Evolutionary conservation across 2,113 vertebrate species (phyloP), one percentile per base, ranked within the genome.

Genomic region (Engraulis encrasicolus): DNA sequence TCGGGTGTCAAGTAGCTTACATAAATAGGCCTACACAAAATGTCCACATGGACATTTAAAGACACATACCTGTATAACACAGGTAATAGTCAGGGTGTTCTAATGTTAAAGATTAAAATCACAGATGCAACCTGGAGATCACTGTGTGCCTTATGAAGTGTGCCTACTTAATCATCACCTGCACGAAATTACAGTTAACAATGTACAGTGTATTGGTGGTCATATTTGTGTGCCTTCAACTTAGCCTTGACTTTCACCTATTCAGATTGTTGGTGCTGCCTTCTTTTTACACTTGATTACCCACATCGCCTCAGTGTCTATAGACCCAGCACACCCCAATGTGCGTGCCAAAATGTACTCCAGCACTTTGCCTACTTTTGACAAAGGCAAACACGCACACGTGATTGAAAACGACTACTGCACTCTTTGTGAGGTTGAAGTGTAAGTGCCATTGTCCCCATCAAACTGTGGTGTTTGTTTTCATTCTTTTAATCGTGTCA

Each of bases 361-460:
- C 20, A 87, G 79, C 48, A 90, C 93, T 0, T 27, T 93, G 94
- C 91, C 93, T 0, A 23, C 84, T 23, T 96, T 96, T 6, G 88
- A 96, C 88, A 89, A 92, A 82, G 90, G 86, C 36, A 95, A 95
- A 84, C 94, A 95, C 4, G 50, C 83, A 0, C 92, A 93, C 0
- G 93, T 95, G 48, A 96, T 96, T 82, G 90, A 96, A 81, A 92
- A 96, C 87, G 91, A 93, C 11, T 92, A 94, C 66, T 96, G 94
- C 85, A 91, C 91, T 50, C 83, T 97, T 18, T 97, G 95, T 87
- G 92, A 95, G 40, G 88, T 92, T 36, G 85, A 88, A 0, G 92
- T 95, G 95, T 96, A 93, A 80, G 95, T 94, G 45, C n/a, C 23
- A 74, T 23, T 66, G 58, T 66, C 58, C 58, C 27, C n/a, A 66